A percentile compares a stretch with the other conserved stretches of the same genome.
phyloP scores from a whole-genome alignment of 2,113 vertebrate genomes.

The Plecotus auritus region DNA sequence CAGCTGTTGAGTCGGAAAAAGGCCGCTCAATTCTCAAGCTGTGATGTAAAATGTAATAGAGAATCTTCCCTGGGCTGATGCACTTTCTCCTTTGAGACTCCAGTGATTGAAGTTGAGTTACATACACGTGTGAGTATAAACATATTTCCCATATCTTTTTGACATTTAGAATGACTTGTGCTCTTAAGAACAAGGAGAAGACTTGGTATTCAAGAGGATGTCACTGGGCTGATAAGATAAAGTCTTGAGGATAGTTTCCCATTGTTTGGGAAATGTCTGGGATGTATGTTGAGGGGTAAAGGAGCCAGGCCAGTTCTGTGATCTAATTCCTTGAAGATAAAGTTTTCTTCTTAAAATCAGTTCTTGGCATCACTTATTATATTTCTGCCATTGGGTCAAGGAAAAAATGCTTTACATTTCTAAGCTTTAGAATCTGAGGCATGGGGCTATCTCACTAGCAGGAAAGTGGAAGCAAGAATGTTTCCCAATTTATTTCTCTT shows the following conservation, averaged over 20 bases:
- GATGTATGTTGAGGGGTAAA: background rate
- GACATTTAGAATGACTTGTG: background rate
- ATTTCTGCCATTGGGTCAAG: slow-evolving; percentile 48
- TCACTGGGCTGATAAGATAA: slow-evolving; percentile 45
- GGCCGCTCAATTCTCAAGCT: background rate
- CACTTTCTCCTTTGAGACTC: slow-evolving; percentile 30
- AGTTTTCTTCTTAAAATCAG: slow-evolving; percentile 29
- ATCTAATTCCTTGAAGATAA: slow-evolving; percentile 38
- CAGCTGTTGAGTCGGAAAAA: slow-evolving; percentile 17
- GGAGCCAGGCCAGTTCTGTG: slow-evolving; percentile 17
- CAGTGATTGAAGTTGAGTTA: slow-evolving; percentile 1
- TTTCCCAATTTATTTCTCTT: background rate
- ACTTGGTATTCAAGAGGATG: slow-evolving; percentile 35
- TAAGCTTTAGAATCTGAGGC: slow-evolving; percentile 11
- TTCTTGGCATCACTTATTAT: slow-evolving; percentile 43
- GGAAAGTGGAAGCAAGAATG: slow-evolving; percentile 17
- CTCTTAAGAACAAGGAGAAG: slow-evolving; percentile 23
- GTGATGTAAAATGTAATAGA: slow-evolving; percentile 22
- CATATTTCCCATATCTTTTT: slow-evolving; percentile 32
- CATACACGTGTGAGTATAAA: slow-evolving; percentile 39
- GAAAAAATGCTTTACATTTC: slow-evolving; percentile 21
- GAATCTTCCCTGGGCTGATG: background rate
- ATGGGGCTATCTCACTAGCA: background rate
- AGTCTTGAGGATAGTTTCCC: slow-evolving; percentile 6
- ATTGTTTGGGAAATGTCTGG: slow-evolving; percentile 24